Evolutionary conservation across 2,113 vertebrate genomes (phyloP), one percentile per base, ranked within the genome.

Genomic region (Cynocephalus volans): DNA sequence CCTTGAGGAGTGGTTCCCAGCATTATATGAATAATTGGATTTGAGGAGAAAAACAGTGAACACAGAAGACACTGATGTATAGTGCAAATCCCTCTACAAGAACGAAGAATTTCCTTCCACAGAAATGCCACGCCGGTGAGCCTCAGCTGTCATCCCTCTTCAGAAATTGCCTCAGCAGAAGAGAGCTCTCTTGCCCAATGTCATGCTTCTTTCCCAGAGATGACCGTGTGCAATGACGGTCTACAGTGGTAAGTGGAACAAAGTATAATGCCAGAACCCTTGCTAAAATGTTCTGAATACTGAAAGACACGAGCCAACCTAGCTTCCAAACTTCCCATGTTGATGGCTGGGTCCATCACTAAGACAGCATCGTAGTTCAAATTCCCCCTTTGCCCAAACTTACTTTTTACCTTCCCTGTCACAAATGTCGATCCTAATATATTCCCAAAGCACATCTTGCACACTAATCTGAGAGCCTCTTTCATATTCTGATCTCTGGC

Each of bases 71-170:
- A 36, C 31, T 67, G 36, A 31, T 67, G 7, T 50, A 10, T 36
- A 41, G 24, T 8, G 3, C 15, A 70, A 91, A n/a, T 10, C 4
- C 45, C 21, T 1, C 15, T 4, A 0, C 0, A 80, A 45, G 19
- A 58, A 6, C 58, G 26, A 11, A 56, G 14, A 9, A 75, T 67
- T 75, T 82, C 17, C 18, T 67, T 8, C 24, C 10, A 36, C 31
- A 75, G 67, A 62, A 65, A 56, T 79, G 10, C 23, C 75, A 23
- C 6, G 12, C 28, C 50, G 73, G 28, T 33, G 8, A 70, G 45
- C 17, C 2, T 64, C 28, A 23, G 23, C 6, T 81, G 54, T 28
- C 9, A n/a, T 5, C 0, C 6, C 14, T 56, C 48, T 72, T 56
- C 65, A 65, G 83, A 92, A 87, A 92, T 54, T 65, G 26, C 28